These are phyloP conservation scores for Protonemura montana DNA, from an alignment of 2,888 invertebrate species.

Conservation along the genomic window DNA sequence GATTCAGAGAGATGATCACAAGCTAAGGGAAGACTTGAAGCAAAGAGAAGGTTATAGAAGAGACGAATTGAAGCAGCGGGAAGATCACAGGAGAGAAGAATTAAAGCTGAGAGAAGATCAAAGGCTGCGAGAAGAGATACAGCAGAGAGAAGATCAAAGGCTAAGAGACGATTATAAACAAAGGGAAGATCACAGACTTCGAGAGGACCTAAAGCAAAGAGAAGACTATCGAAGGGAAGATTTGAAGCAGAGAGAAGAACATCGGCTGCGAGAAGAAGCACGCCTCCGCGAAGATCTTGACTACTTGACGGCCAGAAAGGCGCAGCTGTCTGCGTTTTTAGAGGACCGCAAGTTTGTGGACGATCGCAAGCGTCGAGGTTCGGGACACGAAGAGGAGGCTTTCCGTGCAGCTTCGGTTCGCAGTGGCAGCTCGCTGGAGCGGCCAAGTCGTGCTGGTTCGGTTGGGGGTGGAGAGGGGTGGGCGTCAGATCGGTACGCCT, in stretches of 20 bases:
- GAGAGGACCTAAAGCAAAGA: constrained; percentile 51
- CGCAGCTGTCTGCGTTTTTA: neutral
- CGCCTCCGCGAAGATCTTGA: neutral
- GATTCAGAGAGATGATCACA: neutral
- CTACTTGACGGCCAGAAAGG: neutral
- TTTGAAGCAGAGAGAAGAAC: neutral
- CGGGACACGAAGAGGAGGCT: neutral
- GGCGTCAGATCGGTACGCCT: neutral
- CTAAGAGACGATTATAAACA: neutral
- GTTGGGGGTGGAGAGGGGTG: neutral
- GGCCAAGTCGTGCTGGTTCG: neutral
- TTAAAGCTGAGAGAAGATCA: neutral
- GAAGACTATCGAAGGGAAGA: neutral
- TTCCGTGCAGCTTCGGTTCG: neutral
- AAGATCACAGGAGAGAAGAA: neutral
- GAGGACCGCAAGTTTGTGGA: neutral
- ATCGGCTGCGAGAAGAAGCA: neutral
- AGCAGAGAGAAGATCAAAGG: neutral
- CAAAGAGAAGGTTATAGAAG: neutral
- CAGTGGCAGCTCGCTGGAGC: neutral
- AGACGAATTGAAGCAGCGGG: neutral
- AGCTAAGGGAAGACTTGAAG: neutral
- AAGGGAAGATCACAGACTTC: neutral
- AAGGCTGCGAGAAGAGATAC: neutral
- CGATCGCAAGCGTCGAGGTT: neutral